Conservation (phyloP, 2,113 vertebrate species). For the Columba janthina region DNA sequence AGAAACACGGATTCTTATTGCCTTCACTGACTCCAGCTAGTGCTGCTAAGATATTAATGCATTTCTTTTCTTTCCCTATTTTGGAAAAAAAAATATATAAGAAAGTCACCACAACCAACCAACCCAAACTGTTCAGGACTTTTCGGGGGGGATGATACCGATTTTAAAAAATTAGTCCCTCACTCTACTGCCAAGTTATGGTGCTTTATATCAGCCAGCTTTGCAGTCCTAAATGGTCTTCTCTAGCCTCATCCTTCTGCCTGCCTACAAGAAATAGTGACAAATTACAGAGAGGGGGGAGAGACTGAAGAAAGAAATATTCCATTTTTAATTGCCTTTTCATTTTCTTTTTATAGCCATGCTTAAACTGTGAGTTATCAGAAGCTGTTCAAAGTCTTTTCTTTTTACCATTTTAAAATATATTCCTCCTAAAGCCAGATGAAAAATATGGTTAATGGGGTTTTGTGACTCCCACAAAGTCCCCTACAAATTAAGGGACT, state of each 20-base stretch:
- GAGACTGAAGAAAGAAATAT: conserved; percentile 61
- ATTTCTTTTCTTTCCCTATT: neutral
- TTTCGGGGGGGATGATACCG: neutral
- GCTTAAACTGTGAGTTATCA: conserved; percentile 71
- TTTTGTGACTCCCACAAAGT: conserved; percentile 72
- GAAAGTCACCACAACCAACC: too few relatives aligned
- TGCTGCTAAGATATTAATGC: neutral
- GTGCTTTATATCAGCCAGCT: conserved; percentile 12
- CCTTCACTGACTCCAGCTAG: neutral
- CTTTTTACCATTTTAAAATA: conserved; percentile 71
- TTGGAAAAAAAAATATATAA: neutral
- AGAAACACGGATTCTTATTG: neutral
- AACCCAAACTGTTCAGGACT: neutral
- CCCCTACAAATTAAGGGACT: conserved; percentile 72
- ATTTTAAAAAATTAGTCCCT: neutral
- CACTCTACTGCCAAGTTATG: neutral
- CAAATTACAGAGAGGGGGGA: conserved; percentile 11
- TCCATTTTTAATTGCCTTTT: conserved; percentile 73
- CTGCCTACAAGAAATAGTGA: conserved; percentile 64
- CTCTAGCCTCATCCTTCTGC: conserved; percentile 44
- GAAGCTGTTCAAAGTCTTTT: conserved; percentile 68
- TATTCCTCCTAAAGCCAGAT: conserved; percentile 65
- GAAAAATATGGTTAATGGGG: conserved; percentile 68
- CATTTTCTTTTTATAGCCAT: conserved; percentile 70
- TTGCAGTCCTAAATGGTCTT: conserved; percentile 27